Percentiles rank a stretch among this genome's conserved stretches.
These are phyloP conservation scores for Phodopus roborovskii DNA, from an alignment of 2,113 vertebrate species.

Conservation along the genomic window DNA sequence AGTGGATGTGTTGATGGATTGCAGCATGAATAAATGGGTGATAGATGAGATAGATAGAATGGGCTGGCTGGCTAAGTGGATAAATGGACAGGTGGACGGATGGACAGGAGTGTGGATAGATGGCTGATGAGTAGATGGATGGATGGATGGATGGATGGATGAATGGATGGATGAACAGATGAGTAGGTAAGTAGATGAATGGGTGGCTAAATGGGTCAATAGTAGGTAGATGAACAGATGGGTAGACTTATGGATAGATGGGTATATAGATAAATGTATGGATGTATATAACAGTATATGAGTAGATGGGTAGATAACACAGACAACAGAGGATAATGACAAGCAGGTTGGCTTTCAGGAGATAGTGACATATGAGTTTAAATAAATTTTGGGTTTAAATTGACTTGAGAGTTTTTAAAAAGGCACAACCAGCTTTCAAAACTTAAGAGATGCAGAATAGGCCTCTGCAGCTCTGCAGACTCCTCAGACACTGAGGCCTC, in stretches of 20 bases:
- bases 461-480: not conserved
- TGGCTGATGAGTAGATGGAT: accelerated
- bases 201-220: no score
- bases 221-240: no score
- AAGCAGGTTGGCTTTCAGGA: not conserved
- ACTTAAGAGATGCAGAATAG: not conserved
- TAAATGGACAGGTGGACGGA: not conserved
- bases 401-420: not conserved
- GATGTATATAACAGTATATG: not conserved
- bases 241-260: no score
- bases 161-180: not conserved
- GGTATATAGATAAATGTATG: not conserved
- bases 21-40: not conserved
- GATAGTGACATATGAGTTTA: not conserved
- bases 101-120: not conserved
- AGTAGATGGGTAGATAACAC: no score
- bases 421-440: not conserved
- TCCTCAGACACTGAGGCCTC: not conserved
- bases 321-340: not conserved
- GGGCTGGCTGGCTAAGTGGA: not conserved
- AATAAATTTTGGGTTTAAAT: not conserved
- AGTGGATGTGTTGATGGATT: no score
- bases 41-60: not conserved
- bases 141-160: not conserved
- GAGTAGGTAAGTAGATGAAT: no score